These are phyloP conservation scores for Cacoxenus indagator DNA, from an alignment of 2,888 invertebrate genomes.

Conservation along the genomic window DNA sequence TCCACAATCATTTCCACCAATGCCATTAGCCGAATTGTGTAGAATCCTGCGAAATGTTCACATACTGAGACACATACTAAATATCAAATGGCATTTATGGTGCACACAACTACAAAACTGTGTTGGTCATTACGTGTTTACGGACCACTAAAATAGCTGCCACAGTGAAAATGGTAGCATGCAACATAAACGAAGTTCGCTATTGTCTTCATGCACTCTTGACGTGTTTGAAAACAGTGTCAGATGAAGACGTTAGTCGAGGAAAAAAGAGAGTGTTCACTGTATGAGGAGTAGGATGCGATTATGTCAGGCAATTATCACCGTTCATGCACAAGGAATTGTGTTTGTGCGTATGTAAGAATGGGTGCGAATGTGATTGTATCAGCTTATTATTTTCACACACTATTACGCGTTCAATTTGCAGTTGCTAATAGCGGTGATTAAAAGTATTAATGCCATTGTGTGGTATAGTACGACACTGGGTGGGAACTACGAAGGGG, in stretches of 20 bases:
- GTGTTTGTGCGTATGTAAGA: slow-evolving; percentile 13
- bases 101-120: not conserved
- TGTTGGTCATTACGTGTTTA: slow-evolving; percentile 11
- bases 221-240: not conserved
- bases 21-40: not conserved
- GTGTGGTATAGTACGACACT: not conserved
- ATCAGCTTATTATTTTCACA: slow-evolving; percentile 42
- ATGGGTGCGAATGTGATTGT: slow-evolving; percentile 30
- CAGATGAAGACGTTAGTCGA: not conserved
- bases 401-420: slow-evolving; percentile 39
- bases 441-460: slow-evolving; percentile 47
- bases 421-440: slow-evolving; percentile 41
- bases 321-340: not conserved
- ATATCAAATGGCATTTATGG: slow-evolving; percentile 1
- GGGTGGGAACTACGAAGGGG: no score
- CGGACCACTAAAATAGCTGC: not conserved
- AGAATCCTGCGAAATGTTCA: not conserved
- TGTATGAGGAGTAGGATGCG: not conserved
- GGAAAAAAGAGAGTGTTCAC: not conserved
- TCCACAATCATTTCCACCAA: no score
- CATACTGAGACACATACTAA: not conserved
- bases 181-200: not conserved
- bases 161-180: not conserved
- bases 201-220: not conserved
- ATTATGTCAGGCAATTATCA: slow-evolving; percentile 20